phyloP scores from a whole-genome alignment of 2,797 vertebrate genomes.

The Serranus cabrilla region DNA sequence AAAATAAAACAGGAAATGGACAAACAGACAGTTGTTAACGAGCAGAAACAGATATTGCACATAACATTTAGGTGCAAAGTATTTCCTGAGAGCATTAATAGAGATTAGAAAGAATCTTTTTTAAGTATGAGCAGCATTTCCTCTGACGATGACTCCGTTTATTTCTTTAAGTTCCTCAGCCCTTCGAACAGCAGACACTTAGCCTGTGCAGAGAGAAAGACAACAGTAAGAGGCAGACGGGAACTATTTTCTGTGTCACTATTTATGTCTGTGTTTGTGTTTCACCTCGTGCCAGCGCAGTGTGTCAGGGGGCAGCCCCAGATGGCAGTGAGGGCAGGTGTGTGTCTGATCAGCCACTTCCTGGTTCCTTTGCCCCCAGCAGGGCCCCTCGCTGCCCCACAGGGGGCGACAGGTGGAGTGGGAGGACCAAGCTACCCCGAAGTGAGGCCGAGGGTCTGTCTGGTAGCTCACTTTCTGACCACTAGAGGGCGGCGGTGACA shows the following conservation, averaged over 20 bases:
- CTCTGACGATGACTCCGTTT: slow-evolving; percentile 19
- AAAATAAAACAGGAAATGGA: slow-evolving; percentile 7
- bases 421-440: slow-evolving; percentile 86
- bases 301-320: slow-evolving; percentile 80
- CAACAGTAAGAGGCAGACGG: slow-evolving; percentile 26
- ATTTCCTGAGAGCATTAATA: slow-evolving; percentile 46
- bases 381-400: slow-evolving; percentile 84
- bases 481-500: slow-evolving; percentile 59
- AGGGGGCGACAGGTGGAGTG: slow-evolving; percentile 83
- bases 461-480: slow-evolving; percentile 81
- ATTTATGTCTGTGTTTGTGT: slow-evolving; percentile 38
- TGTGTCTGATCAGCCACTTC: slow-evolving; percentile 68
- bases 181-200: slow-evolving; percentile 86
- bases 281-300: slow-evolving; percentile 86
- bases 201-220: slow-evolving; percentile 78
- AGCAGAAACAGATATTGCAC: slow-evolving; percentile 22
- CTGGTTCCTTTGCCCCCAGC: slow-evolving; percentile 71
- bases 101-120: background rate
- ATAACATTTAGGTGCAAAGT: background rate
- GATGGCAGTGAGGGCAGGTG: slow-evolving; percentile 85
- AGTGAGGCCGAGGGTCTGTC: slow-evolving; percentile 87
- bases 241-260: slow-evolving; percentile 15
- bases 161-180: slow-evolving; percentile 68
- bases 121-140: background rate
- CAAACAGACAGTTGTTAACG: slow-evolving; percentile 20